phyloP scores from a whole-genome alignment of 2,888 invertebrate species.

The Dromius quadrimaculatus region DNA sequence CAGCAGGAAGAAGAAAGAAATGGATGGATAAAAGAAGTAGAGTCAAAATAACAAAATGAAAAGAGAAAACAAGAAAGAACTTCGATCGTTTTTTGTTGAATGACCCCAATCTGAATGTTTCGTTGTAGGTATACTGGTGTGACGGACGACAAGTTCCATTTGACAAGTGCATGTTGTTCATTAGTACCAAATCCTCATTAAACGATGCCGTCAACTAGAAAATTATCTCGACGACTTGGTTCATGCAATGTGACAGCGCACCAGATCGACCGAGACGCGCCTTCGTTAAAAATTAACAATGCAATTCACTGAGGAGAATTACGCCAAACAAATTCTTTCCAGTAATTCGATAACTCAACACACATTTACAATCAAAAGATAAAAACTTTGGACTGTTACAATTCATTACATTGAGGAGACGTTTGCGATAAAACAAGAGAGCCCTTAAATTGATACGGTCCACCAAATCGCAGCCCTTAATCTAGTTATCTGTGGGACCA shows the following conservation, averaged over 20 bases:
- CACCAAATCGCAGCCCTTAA: not conserved
- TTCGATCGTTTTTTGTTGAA: no score
- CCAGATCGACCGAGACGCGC: conserved; percentile 15
- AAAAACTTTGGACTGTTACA: not conserved
- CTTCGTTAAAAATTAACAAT: no score
- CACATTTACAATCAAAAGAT: not conserved
- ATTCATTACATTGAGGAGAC: not conserved
- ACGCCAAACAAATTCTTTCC: no score
- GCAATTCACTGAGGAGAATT: no score
- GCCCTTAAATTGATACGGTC: conserved; percentile 1
- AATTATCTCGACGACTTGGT: conserved; percentile 50
- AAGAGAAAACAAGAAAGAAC: no score
- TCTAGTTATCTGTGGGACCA: conserved; percentile 8
- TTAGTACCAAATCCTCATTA: conserved; percentile 50
- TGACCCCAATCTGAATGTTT: no score
- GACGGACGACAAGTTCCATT: conserved; percentile 31
- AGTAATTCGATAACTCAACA: conserved; percentile 5
- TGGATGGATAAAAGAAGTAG: no score
- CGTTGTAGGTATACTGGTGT: conserved; percentile 25
- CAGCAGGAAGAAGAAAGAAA: no score
- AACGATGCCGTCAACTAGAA: conserved; percentile 45
- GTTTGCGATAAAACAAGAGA: conserved; percentile 3
- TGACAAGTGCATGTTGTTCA: conserved; percentile 40
- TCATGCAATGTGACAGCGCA: conserved; percentile 51
- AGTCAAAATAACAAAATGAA: no score